Evolutionary conservation across 2,113 vertebrate species (phyloP).

Genomic region (Prietella phreatophila): DNA sequence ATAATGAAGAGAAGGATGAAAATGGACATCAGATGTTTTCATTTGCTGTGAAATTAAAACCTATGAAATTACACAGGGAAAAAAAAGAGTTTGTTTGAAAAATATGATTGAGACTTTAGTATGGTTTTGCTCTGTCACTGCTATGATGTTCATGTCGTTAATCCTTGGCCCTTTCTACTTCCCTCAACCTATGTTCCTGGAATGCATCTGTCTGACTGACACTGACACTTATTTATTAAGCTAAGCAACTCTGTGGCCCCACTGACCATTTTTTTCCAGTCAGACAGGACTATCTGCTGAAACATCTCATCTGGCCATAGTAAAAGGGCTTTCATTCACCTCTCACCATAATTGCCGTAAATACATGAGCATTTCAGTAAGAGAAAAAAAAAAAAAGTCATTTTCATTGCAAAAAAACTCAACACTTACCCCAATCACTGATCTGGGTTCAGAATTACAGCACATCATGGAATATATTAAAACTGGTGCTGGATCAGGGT

Average conservation of each 20-base stretch:
- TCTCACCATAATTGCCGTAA: background rate
- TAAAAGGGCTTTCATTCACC: slow-evolving; percentile 25
- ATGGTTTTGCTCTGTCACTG: background rate
- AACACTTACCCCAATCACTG: background rate
- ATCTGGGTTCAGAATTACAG: background rate
- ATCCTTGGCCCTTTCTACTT: background rate
- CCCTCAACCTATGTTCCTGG: slow-evolving; percentile 26
- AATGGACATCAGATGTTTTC: background rate
- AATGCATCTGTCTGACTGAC: slow-evolving; percentile 44
- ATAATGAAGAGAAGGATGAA: background rate
- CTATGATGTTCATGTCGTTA: slow-evolving; percentile 18
- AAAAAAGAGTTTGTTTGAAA: background rate
- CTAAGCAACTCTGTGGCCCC: slow-evolving; percentile 18
- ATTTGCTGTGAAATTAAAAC: background rate
- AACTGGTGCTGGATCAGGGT: background rate
- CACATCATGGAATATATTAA: background rate
- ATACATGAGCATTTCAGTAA: background rate
- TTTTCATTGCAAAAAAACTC: slow-evolving; percentile 9
- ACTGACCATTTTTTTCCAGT: slow-evolving; percentile 42
- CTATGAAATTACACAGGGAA: background rate
- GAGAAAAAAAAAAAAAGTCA: background rate
- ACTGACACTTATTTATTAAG: slow-evolving; percentile 47
- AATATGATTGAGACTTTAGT: background rate
- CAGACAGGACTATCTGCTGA: slow-evolving; percentile 48
- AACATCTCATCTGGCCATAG: slow-evolving; percentile 51